phyloP scores from a whole-genome alignment of 30 jellyfish, hydroid and myxozoan genomes.

The Chrysaora quinquecirrha region DNA sequence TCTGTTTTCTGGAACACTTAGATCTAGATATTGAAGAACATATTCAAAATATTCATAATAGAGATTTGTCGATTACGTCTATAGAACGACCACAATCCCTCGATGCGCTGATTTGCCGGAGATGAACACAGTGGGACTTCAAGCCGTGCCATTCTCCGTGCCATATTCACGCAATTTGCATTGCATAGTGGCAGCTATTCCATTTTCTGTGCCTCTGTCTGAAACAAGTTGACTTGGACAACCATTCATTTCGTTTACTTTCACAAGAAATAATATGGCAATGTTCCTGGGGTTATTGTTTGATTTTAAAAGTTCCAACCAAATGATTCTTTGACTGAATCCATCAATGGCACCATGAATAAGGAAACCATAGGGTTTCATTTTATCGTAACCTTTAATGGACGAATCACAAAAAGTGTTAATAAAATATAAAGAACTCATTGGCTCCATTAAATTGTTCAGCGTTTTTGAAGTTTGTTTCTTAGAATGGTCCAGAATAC shows the following conservation, averaged over 20 bases:
- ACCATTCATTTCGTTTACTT: background rate
- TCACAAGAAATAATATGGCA: background rate
- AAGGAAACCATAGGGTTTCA: constrained; percentile 56
- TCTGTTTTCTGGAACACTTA: constrained; percentile 1
- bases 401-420: constrained; percentile 1
- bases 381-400: constrained; percentile 40
- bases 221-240: background rate
- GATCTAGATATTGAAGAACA: constrained; percentile 5
- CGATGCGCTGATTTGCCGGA: constrained; percentile 47
- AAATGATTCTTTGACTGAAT: constrained; percentile 20
- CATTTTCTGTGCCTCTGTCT: constrained; percentile 20
- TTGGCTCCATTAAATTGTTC: too few relatives aligned
- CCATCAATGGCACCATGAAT: constrained; percentile 57
- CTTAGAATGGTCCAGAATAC: too few relatives aligned
- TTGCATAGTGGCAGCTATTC: constrained; percentile 14
- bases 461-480: too few relatives aligned
- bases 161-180: background rate
- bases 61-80: constrained; percentile 4
- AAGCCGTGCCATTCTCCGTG: too few relatives aligned
- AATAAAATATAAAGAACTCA: too few relatives aligned
- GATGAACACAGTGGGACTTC: constrained; percentile 25
- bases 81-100: constrained; percentile 57
- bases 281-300: constrained; percentile 5
- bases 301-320: constrained; percentile 13
- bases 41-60: constrained; percentile 35